A percentile compares a stretch with the other conserved stretches of the same genome.
Evolutionary conservation across 2,113 vertebrate genomes (phyloP).

Genomic region (Indicator maculatus): DNA sequence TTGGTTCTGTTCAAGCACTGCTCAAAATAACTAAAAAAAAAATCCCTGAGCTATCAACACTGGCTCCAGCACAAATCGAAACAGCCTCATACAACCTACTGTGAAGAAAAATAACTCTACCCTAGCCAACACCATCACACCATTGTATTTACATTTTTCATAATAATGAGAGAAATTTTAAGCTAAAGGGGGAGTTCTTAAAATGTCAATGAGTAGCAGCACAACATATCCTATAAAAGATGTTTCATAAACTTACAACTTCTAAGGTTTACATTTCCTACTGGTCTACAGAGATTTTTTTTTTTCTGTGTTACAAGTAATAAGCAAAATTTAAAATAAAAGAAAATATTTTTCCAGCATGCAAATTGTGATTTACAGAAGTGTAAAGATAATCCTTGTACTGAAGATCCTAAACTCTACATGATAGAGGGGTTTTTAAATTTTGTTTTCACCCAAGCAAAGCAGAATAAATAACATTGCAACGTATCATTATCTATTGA

Average conservation of each 20-base stretch:
- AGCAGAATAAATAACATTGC: background rate
- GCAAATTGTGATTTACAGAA: background rate
- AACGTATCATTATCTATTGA: background rate
- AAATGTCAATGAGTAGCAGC: background rate
- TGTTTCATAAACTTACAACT: background rate
- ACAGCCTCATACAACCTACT: background rate
- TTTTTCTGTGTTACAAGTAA: background rate
- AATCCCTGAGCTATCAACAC: background rate
- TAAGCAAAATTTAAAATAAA: background rate
- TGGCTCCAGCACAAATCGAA: background rate
- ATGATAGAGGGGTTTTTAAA: background rate
- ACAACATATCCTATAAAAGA: background rate
- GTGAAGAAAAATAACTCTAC: background rate
- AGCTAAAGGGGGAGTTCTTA: background rate
- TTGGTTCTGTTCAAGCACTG: too few relatives aligned
- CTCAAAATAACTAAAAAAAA: background rate
- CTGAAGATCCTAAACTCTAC: background rate
- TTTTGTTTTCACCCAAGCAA: background rate
- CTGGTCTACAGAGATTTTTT: background rate
- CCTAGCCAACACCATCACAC: background rate
- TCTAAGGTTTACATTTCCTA: background rate
- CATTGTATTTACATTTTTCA: background rate
- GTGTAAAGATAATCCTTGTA: background rate
- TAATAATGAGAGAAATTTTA: background rate
- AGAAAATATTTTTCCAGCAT: background rate